Base-by-base conservation (phyloP, 2,888 invertebrate species). In the Protonemura montana region DNA sequence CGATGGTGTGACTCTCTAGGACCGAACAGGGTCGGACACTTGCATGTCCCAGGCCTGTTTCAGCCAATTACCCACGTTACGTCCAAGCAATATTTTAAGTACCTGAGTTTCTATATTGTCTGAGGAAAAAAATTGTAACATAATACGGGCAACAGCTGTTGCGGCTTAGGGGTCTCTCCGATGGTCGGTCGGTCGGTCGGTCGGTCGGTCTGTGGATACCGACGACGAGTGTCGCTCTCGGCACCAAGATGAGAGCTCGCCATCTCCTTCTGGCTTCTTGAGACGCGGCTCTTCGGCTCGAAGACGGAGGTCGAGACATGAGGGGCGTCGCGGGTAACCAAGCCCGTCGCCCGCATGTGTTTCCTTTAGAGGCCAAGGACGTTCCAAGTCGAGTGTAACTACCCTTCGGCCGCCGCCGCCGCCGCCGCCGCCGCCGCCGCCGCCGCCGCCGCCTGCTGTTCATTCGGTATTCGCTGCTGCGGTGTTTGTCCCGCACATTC, bases 151-250 rank as follows among this genome's bases (percentile, higher is more conserved):
- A 78, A 28, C 78, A 78, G 26, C 26, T 78, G 78, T 26, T 78
- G 78, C 78, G 78, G 78, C 28, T 78, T 78, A 78, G 78, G 78
- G 78, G 27, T 25, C 26, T 59, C 59, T 21, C 59, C 59, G 59
- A 21, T 21, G 59, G 59, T 21, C 21, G 59, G 59, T 59, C 16
- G 59, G 13, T 59, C 59, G 59, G 59, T 21, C 59, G 59, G 59
- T 59, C 59, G 13, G 13, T 21, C 1, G 59, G 59, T 59, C 59
- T 59, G 13, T 21, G 59, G 16, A 7, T 2, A 2, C 3, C 59
- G 21, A 1, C 16, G 59, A 59, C 59, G 59, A 59, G 59, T 21
- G 59, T 59, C 59, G 59, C 59, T 59, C 16, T 10, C 59, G 59
- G 59, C 59, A 21, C 1, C 16, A 59, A 59, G 59, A 3, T 16